Percentiles rank a stretch among this genome's conserved stretches.
phyloP scores from a whole-genome alignment of 2,888 invertebrate species.

The Drosophila peninsularis region DNA sequence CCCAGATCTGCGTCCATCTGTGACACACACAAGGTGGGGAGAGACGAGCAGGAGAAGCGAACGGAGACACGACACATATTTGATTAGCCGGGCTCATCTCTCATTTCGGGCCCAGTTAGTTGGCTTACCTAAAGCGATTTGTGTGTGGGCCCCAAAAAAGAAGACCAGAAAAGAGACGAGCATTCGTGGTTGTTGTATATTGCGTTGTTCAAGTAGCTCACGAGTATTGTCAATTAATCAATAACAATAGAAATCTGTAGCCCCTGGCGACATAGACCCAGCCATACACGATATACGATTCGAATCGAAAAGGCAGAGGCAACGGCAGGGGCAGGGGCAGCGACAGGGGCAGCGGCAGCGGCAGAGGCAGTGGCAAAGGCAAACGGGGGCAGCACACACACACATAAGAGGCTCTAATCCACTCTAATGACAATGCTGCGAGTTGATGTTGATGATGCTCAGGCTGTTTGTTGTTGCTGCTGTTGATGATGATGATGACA shows the following conservation, averaged over 20 bases:
- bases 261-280: slow-evolving; percentile 48
- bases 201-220: slow-evolving; percentile 59
- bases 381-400: slow-evolving; percentile 43
- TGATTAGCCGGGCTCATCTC: slow-evolving; percentile 16
- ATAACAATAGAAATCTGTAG: slow-evolving; percentile 68
- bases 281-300: slow-evolving; percentile 28
- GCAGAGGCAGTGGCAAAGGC: slow-evolving; percentile 25
- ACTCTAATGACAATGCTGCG: slow-evolving; percentile 48
- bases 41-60: background rate
- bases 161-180: background rate
- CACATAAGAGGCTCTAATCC: slow-evolving; percentile 50
- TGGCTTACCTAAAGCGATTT: slow-evolving; percentile 13
- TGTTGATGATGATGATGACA: slow-evolving; percentile 70
- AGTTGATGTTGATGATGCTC: slow-evolving; percentile 27
- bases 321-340: slow-evolving; percentile 6
- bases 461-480: slow-evolving; percentile 45
- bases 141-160: slow-evolving; percentile 29
- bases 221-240: slow-evolving; percentile 73
- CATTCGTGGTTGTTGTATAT: slow-evolving; percentile 18
- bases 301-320: slow-evolving; percentile 21
- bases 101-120: slow-evolving; percentile 20
- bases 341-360: slow-evolving; percentile 14
- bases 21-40: background rate
- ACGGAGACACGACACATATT: slow-evolving; percentile 7
- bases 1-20: background rate